Base-by-base conservation (phyloP, 23 tunicate species). In the Trididemnum clinides region DNA sequence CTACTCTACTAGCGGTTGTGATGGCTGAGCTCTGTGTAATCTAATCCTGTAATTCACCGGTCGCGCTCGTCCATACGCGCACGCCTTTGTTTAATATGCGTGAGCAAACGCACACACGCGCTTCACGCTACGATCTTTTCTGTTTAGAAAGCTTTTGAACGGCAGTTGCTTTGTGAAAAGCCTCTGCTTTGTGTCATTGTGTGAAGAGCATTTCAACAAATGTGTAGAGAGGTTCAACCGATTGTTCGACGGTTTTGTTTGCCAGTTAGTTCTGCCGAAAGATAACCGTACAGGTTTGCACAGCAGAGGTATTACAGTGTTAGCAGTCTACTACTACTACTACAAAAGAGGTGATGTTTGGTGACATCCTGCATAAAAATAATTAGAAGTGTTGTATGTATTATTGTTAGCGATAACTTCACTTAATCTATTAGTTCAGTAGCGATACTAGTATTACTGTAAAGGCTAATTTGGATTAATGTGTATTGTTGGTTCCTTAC, bases 41-140 rank as follows among this genome's bases (percentile, higher is more conserved):
- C 37, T 66, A 66, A 66, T 66, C 75, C 75, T 28, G 37, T 31
- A 66, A 66, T 66, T 66, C 75, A 32, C 75, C 75, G 75, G 75
- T n/a, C n/a, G n/a, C n/a, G n/a, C n/a, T n/a, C n/a, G n/a, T n/a
- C n/a, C n/a, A n/a, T n/a, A n/a, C n/a, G 4, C 26, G 7, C 37
- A 29, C 31, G 37, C n/a, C 75, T 66, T 66, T 66, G 75, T 66
- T 29, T 66, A 20, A n/a, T 44, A 28, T 66, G 75, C n/a, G 75
- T 37, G 37, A 36, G 37, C 75, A 66, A 36, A 66, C 75, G 31
- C 75, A 6, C 75, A 66, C 22, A 30, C 31, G 75, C 75, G 37
- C 37, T 32, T 7, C 12, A 10, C 54, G 54, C 10, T 10, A 10
- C 54, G 54, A 7, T 36, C 37, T 66, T n/a, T 59, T 59, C 75